Evolutionary conservation across 2,888 invertebrate species (phyloP).

Genomic region (Tromatobia lineatoria): DNA sequence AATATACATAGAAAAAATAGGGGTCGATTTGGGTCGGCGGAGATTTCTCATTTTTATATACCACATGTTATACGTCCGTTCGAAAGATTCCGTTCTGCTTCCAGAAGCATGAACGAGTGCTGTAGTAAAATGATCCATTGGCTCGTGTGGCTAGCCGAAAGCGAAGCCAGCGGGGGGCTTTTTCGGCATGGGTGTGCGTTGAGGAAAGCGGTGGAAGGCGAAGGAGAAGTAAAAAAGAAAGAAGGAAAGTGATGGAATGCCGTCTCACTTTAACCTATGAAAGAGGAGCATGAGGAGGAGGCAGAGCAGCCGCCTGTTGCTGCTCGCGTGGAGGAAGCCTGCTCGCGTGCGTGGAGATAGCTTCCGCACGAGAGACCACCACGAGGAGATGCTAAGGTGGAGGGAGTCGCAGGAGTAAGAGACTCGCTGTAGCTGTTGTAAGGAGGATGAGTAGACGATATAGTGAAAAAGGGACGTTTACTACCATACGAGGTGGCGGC

Average conservation of each 20-base stretch:
- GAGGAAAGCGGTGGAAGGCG: slow-evolving; percentile 8
- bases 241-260: slow-evolving; percentile 32
- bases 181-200: slow-evolving; percentile 55
- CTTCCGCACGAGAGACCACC: slow-evolving; percentile 70
- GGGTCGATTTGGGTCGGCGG: too few relatives aligned
- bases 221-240: slow-evolving; percentile 30
- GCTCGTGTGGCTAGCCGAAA: slow-evolving; percentile 71
- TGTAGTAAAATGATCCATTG: slow-evolving; percentile 68
- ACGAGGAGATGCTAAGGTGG: slow-evolving; percentile 59
- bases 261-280: neutral
- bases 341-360: slow-evolving; percentile 73
- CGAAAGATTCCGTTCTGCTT: slow-evolving; percentile 45
- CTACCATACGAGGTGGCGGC: slow-evolving; percentile 1
- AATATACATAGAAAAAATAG: too few relatives aligned
- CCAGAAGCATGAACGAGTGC: slow-evolving; percentile 50
- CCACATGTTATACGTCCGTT: neutral
- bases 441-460: slow-evolving; percentile 65
- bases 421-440: slow-evolving; percentile 36
- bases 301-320: slow-evolving; percentile 81
- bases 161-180: slow-evolving; percentile 62
- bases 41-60: slow-evolving; percentile 28
- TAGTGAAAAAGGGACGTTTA: slow-evolving; percentile 33
- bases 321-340: slow-evolving; percentile 74
- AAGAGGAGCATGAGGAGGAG: slow-evolving; percentile 13
- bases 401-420: slow-evolving; percentile 63